These are phyloP conservation scores for Notodonta ziczac DNA, from an alignment of 2,888 invertebrate genomes.

Conservation along the genomic window DNA sequence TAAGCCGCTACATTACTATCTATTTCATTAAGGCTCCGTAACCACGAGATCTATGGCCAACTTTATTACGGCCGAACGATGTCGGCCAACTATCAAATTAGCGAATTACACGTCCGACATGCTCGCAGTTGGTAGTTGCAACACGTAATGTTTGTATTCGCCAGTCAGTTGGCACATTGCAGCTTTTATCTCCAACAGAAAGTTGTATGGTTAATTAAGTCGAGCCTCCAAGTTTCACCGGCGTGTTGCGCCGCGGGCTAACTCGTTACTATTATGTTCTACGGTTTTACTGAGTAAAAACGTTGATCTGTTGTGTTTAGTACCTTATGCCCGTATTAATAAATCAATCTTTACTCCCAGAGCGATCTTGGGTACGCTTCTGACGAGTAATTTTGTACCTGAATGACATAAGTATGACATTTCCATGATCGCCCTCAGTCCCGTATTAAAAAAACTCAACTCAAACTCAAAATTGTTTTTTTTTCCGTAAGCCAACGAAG, in stretches of 20 bases:
- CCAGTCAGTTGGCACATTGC: conserved; percentile 49
- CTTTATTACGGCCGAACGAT: conserved; percentile 31
- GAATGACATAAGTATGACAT: too few relatives aligned
- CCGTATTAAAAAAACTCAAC: too few relatives aligned
- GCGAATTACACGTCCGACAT: conserved; percentile 38
- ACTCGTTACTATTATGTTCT: conserved; percentile 42
- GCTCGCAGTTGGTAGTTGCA: conserved; percentile 40
- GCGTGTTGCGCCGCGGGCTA: conserved; percentile 67
- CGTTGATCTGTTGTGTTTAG: conserved; percentile 21
- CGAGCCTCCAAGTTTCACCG: conserved; percentile 63
- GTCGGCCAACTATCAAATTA: conserved; percentile 41
- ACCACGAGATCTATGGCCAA: conserved; percentile 33
- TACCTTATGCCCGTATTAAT: too few relatives aligned
- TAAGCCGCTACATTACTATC: neutral
- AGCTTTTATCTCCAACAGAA: conserved; percentile 60
- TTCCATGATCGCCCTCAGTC: too few relatives aligned
- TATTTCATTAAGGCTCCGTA: conserved; percentile 20
- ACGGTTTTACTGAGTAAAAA: conserved; percentile 45
- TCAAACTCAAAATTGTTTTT: too few relatives aligned
- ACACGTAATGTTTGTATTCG: conserved; percentile 58
- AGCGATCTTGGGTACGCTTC: too few relatives aligned
- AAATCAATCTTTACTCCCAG: too few relatives aligned
- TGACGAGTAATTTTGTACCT: too few relatives aligned
- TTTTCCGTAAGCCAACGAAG: too few relatives aligned
- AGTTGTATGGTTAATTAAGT: conserved; percentile 75